phyloP scores from a whole-genome alignment of 2,113 vertebrate species.

The Neoarius graeffei region DNA sequence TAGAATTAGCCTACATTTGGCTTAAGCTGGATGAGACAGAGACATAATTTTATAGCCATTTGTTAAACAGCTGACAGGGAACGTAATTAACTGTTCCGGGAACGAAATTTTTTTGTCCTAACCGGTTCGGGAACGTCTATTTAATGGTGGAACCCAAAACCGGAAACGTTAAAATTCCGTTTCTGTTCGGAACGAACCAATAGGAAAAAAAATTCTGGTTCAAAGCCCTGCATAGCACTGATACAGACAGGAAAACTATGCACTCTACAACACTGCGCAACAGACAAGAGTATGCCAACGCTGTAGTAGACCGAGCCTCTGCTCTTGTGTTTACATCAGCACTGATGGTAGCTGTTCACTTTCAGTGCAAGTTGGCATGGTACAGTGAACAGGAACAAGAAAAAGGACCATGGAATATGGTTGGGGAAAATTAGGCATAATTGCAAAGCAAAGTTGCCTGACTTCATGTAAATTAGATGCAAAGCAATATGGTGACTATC shows the following conservation, averaged over 20 bases:
- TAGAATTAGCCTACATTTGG: too few relatives aligned
- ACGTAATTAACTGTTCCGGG: too few relatives aligned
- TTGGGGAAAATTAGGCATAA: neutral
- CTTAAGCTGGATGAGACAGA: too few relatives aligned
- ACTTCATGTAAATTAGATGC: neutral
- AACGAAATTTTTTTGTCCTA: too few relatives aligned
- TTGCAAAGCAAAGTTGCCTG: neutral
- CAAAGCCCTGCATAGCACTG: neutral
- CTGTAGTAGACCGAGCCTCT: neutral
- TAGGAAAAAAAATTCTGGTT: too few relatives aligned
- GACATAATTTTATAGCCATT: too few relatives aligned
- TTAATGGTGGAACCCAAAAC: too few relatives aligned
- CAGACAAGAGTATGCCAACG: neutral
- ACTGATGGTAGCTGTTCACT: neutral
- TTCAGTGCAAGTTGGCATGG: neutral
- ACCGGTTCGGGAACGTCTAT: too few relatives aligned
- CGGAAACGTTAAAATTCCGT: too few relatives aligned
- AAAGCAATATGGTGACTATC: neutral
- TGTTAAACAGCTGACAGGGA: too few relatives aligned
- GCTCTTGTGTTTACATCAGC: neutral
- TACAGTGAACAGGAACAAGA: neutral
- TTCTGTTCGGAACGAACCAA: too few relatives aligned
- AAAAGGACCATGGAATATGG: neutral
- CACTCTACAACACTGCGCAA: neutral
- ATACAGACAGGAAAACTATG: neutral